Base-by-base conservation (phyloP, 2,797 vertebrate genomes). In the Sebastes miniatus region DNA sequence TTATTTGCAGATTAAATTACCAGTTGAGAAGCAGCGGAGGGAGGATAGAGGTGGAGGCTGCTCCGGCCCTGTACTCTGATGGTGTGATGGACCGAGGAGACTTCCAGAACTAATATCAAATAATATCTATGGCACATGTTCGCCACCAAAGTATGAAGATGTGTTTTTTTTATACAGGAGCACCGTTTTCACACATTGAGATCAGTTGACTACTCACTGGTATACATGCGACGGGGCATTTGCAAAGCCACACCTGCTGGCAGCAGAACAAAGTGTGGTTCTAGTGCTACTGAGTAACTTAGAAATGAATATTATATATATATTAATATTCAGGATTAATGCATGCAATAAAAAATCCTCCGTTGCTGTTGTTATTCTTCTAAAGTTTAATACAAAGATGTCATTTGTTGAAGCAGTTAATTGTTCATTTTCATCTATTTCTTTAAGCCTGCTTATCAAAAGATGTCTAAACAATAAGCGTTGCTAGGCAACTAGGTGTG, bases 1-100 rank as follows among this genome's bases (percentile, higher is more conserved):
- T 92, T 92, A 88, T 94, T 89, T 92, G 87, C 34, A 86, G 91
- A 93, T 92, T 78, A 88, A 91, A 92, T 91, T 76, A 92, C 69
- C 74, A 83, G 82, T 87, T 87, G 74, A 73, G 80, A 52, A 87
- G 67, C 69, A 86, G 86, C 58, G 29, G 76, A 79, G 71, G 73
- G 69, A 58, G 39, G 56, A n/a, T 32, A 6, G 29, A 81, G 70
- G 59, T 84, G 68, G 68, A 83, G 80, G 59, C 86, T 72, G 67
- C 36, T 77, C 73, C 3, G 9, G n/a, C 52, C 68, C 68, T 80
- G 79, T 77, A 75, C 76, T 91, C 80, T 87, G 73, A 77, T 83
- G 75, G 82, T 59, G 25, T 92, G 92, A 92, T 93, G 84, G 90
- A 84, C 72, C 78, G 29, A 66, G 27, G 58, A 85, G 71, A 80